Base-by-base conservation (phyloP, 2,888 invertebrate genomes). In the Mythimna impura region DNA sequence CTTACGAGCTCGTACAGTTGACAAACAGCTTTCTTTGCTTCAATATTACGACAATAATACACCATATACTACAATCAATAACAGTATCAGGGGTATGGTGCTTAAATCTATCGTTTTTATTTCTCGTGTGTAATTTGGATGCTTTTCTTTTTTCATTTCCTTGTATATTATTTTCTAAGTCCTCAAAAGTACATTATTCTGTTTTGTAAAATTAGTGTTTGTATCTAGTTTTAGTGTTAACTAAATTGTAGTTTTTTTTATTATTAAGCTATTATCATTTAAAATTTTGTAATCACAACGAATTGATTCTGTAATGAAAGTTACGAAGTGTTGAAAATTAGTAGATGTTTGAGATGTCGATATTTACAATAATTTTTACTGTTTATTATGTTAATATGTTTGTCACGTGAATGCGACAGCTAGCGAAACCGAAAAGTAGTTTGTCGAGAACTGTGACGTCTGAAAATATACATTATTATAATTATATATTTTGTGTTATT, bases 61-160 rank as follows among this genome's bases (percentile, higher is more conserved):
- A 66, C 50, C 1, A 43, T 66, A 58, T 60, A 54, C 72, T 75
- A 71, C 50, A 70, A 60, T 64, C 66, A 61, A 65, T 55, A 60
- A 22, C 55, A 64, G 64, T 75, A 79, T 80, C 70, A 73, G 66
- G 72, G 76, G 80, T 76, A 81, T 80, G 87, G 86, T 86, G 86
- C 85, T 78, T 83, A 74, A 63, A 66, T 66, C 40, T 65, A 57
- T 73, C 61, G 64, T 47, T 73, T 71, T 75, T 72, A 71, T 61
- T 72, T 83, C 70, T 84, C 70, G 81, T 84, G 88, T 88, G 89
- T 88, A 89, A 90, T 90, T 83, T 82, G 77, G 74, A 85, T 86
- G 86, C 81, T 86, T 87, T 83, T 66, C 65, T 81, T 81, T 82
- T 82, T 47, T 20, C 7, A 76, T 81, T 83, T 75, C 72, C 76